A percentile compares a stretch with the other conserved stretches of the same genome.
Conservation (phyloP, 2,113 vertebrate genomes). For the Micronycteris hirsuta region DNA sequence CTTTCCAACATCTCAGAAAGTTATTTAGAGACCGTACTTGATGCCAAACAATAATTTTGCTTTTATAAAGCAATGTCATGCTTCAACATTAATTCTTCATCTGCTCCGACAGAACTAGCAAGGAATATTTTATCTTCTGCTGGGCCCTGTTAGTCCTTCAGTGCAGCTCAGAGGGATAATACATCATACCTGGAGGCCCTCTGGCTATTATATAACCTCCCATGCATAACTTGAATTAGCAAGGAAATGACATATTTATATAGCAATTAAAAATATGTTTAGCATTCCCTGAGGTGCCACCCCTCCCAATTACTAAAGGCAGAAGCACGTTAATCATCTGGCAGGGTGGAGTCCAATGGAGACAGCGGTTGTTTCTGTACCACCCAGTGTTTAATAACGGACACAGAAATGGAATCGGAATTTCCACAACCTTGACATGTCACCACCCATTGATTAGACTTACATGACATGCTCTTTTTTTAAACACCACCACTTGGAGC, state of each 20-base stretch:
- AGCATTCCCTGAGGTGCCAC: slow-evolving; percentile 66
- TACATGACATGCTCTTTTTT: background rate
- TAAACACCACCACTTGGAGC: slow-evolving; percentile 43
- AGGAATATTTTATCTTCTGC: slow-evolving; percentile 52
- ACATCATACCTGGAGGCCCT: slow-evolving; percentile 38
- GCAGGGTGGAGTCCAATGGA: slow-evolving; percentile 28
- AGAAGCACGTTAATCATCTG: slow-evolving; percentile 64
- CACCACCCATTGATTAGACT: slow-evolving; percentile 44
- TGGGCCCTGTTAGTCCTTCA: slow-evolving; percentile 39
- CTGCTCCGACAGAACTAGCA: slow-evolving; percentile 42
- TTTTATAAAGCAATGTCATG: slow-evolving; percentile 48
- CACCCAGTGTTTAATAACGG: background rate
- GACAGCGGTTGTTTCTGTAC: slow-evolving; percentile 37
- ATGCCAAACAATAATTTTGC: slow-evolving; percentile 39
- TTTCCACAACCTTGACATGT: slow-evolving; percentile 69
- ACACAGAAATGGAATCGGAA: slow-evolving; percentile 15
- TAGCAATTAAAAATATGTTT: slow-evolving; percentile 78
- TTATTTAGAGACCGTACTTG: slow-evolving; percentile 43
- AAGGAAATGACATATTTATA: slow-evolving; percentile 75
- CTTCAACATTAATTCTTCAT: slow-evolving; percentile 61
- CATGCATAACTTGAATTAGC: slow-evolving; percentile 70
- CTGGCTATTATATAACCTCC: slow-evolving; percentile 60
- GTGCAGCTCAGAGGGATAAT: slow-evolving; percentile 60
- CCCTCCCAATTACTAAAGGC: slow-evolving; percentile 71
- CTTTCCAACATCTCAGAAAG: slow-evolving; percentile 52